phyloP scores from a whole-genome alignment of 2,797 vertebrate genomes.

The Lacerta agilis region DNA sequence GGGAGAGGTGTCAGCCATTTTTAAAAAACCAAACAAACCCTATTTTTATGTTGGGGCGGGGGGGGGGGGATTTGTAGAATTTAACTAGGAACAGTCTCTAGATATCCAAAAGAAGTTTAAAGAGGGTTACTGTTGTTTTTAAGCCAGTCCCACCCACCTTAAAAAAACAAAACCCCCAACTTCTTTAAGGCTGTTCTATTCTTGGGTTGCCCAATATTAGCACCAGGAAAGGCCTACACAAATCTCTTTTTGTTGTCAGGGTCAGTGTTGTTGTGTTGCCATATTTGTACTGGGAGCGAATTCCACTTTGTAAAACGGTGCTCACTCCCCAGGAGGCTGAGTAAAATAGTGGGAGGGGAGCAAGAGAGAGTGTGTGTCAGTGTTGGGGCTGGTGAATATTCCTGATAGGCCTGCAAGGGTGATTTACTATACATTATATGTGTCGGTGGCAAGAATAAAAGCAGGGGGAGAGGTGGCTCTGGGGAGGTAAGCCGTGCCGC shows the following conservation, averaged over 20 bases:
- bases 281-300: background rate
- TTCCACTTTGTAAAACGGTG: background rate
- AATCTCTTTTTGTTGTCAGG: background rate
- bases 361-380: background rate
- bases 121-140: background rate
- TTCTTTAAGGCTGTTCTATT: background rate
- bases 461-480: background rate
- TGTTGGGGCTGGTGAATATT: constrained; percentile 1
- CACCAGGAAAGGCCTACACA: background rate
- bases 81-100: background rate
- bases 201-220: background rate
- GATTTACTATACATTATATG: constrained; percentile 25
- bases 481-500: background rate
- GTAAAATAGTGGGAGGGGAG: background rate
- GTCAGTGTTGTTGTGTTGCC: background rate
- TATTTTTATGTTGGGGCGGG: constrained; percentile 8
- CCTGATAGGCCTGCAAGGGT: constrained; percentile 24
- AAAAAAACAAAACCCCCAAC: background rate
- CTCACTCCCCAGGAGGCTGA: background rate
- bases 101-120: background rate
- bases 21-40: background rate
- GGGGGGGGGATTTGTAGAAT: background rate
- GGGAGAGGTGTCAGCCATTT: too few relatives aligned
- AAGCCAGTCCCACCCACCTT: background rate
- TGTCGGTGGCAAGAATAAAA: constrained; percentile 25